Percentiles rank a stretch among this genome's conserved stretches.
Evolutionary conservation across 2,113 vertebrate genomes (phyloP).

Genomic region (Pseudorectes ferrugineus): DNA sequence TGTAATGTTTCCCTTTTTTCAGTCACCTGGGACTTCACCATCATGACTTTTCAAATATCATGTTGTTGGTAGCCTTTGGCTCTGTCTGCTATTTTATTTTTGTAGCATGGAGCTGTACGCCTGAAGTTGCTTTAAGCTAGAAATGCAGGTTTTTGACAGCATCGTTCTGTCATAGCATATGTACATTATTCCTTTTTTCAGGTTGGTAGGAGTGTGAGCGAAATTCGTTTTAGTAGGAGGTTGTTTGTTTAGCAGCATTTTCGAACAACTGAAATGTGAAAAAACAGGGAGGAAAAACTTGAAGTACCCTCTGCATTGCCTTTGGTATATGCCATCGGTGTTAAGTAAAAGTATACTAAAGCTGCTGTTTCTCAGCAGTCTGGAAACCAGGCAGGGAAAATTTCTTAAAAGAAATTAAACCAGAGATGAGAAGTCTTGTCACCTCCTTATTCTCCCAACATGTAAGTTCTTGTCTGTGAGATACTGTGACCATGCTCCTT

Average conservation of each 20-base stretch:
- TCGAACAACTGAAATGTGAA: neutral
- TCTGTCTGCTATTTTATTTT: neutral
- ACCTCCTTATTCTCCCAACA: neutral
- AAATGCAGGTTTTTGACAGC: neutral
- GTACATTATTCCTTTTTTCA: neutral
- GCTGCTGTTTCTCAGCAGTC: neutral
- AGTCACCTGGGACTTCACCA: neutral
- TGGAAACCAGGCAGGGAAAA: neutral
- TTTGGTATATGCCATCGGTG: neutral
- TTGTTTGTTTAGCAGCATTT: neutral
- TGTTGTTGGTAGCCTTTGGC: neutral
- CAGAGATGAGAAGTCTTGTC: neutral
- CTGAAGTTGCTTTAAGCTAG: neutral
- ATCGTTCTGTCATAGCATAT: neutral
- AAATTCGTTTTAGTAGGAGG: neutral
- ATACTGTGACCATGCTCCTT: neutral
- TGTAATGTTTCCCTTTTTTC: neutral
- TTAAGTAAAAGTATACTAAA: neutral
- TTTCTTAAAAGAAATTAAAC: neutral
- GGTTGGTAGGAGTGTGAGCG: neutral
- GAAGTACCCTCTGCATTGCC: neutral
- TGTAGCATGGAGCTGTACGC: neutral
- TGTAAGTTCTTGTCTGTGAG: neutral
- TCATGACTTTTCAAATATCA: neutral
- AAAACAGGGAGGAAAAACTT: neutral